phyloP scores from a whole-genome alignment of 2,888 invertebrate genomes.

The Polydrusus tereticollis region DNA sequence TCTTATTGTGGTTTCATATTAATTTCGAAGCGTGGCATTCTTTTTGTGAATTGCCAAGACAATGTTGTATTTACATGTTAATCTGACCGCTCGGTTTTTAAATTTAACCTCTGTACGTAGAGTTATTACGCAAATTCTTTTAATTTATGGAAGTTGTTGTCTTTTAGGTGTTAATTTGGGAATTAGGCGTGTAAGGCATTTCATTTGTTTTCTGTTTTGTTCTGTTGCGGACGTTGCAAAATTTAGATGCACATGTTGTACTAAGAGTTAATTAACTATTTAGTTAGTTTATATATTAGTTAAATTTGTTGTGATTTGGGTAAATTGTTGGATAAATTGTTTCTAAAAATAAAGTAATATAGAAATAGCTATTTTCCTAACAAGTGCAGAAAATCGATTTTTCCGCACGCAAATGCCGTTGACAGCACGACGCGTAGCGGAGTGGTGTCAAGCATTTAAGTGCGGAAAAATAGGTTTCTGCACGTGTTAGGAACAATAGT shows the following conservation, averaged over 20 bases:
- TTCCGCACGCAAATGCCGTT: too few species aligned
- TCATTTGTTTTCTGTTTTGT: background rate
- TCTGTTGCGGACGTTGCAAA: background rate
- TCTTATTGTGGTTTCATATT: conserved; percentile 21
- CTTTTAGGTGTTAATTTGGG: conserved; percentile 15
- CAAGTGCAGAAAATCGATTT: too few species aligned
- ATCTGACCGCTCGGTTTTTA: conserved; percentile 7
- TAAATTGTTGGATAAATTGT: too few species aligned
- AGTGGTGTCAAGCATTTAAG: too few species aligned
- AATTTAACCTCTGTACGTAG: conserved; percentile 8
- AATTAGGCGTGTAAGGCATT: background rate
- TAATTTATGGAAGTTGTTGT: background rate
- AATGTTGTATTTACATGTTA: background rate
- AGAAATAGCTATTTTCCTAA: too few species aligned
- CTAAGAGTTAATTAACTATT: too few species aligned
- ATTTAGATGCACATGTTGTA: background rate
- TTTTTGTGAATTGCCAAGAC: conserved; percentile 7
- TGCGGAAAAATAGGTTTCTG: too few species aligned
- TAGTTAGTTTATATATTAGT: too few species aligned
- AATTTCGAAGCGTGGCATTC: conserved; percentile 6
- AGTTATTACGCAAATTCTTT: conserved; percentile 2
- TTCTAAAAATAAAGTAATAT: too few species aligned
- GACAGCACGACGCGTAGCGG: too few species aligned
- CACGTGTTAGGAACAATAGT: too few species aligned
- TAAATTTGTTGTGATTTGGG: too few species aligned